Conservation (phyloP, 1,140 invertebrate genomes). For the Pseudomyrmex flavicornis region DNA sequence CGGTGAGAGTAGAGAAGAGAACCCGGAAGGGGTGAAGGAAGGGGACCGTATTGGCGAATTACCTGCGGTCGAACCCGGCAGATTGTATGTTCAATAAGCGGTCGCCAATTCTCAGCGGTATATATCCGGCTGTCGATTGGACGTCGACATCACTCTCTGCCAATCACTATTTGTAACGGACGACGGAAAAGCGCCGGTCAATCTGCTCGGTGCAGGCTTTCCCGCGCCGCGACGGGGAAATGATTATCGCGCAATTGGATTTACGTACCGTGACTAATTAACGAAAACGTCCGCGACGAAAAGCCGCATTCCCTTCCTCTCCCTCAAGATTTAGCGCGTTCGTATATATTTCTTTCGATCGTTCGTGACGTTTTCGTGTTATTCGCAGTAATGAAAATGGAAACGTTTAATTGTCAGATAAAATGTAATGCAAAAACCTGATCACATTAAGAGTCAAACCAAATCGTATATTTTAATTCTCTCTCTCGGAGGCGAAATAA, state of each 20-base stretch:
- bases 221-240: neutral
- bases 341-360: neutral
- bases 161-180: conserved; percentile 59
- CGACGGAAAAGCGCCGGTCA: conserved; percentile 49
- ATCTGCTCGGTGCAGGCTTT: conserved; percentile 25
- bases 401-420: neutral
- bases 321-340: neutral
- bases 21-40: neutral
- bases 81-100: conserved; percentile 58
- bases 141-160: conserved; percentile 61
- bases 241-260: conserved; percentile 41
- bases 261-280: conserved; percentile 34
- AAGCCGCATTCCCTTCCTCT: too few relatives aligned
- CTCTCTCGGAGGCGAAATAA: too few relatives aligned
- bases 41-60: conserved; percentile 34
- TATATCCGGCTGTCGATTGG: conserved; percentile 57
- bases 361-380: neutral
- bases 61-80: conserved; percentile 37
- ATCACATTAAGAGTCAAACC: too few relatives aligned
- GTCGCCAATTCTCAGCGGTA: conserved; percentile 58
- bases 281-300: neutral
- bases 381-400: neutral
- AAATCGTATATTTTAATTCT: too few relatives aligned
- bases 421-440: neutral
- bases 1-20: too few relatives aligned